Evolutionary conservation across 1,140 invertebrate species (phyloP).

Genomic region (Orius insidiosus): DNA sequence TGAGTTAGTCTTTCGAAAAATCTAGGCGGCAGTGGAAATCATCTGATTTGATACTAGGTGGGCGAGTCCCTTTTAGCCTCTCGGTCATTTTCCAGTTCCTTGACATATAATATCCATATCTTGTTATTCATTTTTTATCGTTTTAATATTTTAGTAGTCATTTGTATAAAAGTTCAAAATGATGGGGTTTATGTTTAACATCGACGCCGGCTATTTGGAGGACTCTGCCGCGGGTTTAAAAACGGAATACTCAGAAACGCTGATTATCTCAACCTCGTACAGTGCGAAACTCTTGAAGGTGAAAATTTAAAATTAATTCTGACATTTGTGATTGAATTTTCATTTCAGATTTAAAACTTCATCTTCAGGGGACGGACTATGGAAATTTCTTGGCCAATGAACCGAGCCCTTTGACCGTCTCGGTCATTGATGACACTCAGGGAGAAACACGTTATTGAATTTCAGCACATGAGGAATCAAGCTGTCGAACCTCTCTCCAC

Average conservation of each 20-base stretch:
- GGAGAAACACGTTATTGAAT: conserved; percentile 97
- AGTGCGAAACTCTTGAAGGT: conserved; percentile 99
- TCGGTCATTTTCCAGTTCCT: background rate
- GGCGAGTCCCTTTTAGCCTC: conserved; percentile 14
- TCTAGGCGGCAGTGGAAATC: too few relatives aligned
- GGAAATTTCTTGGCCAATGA: conserved; percentile 98
- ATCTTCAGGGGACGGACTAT: conserved; percentile 98
- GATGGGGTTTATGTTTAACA: conserved; percentile 86
- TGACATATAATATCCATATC: too few relatives aligned
- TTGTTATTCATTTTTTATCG: background rate
- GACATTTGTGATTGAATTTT: background rate
- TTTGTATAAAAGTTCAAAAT: conserved; percentile 37
- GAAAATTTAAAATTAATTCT: conserved; percentile 22
- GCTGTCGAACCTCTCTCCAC: conserved; percentile 92
- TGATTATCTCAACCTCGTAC: conserved; percentile 97
- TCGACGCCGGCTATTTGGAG: conserved; percentile 95
- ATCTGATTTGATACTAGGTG: conserved; percentile 4
- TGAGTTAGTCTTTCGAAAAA: too few relatives aligned
- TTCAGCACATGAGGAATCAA: conserved; percentile 95
- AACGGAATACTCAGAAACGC: conserved; percentile 91
- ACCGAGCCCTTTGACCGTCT: conserved; percentile 89
- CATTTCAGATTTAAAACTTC: conserved; percentile 85
- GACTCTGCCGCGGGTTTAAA: conserved; percentile 97
- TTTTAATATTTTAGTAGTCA: too few relatives aligned
- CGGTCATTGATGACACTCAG: conserved; percentile 96